Base-by-base conservation (phyloP, 2,888 invertebrate genomes). In the Tillus elongatus region DNA sequence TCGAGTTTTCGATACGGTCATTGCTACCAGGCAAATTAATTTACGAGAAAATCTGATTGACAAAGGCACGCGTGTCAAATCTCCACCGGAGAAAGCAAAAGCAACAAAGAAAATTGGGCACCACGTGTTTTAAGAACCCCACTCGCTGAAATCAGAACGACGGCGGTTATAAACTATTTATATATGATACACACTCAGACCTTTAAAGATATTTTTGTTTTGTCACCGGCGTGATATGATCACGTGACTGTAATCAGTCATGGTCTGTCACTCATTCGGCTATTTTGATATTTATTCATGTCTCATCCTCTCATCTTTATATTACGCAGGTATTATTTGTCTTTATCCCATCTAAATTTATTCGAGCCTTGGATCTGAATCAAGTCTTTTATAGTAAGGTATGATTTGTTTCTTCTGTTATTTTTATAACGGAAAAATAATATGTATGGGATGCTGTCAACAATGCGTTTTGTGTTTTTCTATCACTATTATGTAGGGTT, bases 221-320 rank as follows among this genome's bases (percentile, higher is more conserved):
- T 52, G 50, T 51, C 51, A 46, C 46, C 36, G 38, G 30, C 33
- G 36, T 43, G 41, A 44, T 52, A 37, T 43, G 49, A 49, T 60
- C 60, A 62, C 52, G 57, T 60, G 62, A 57, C 54, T 43, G 57
- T 53, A 60, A 62, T 62, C 61, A 60, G 58, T 62, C 62, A 60
- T 54, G 54, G 57, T 57, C 55, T 57, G 59, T 60, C 60, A 58
- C 51, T 57, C 57, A 56, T 53, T 43, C 26, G 16, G 36, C 46
- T 52, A 51, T 48, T 50, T 51, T 51, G 42, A 51, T 46, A 44
- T 49, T 45, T 40, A 42, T 33, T 19, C n/a, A 6, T 19, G 6
- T 19, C 24, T 19, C 24, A 19, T 19, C 24, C n/a, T n/a, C n/a
- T 19, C n/a, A 19, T 36, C 30, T 35, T 33, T 35, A 37, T 47